Base-by-base conservation (phyloP, 2,797 vertebrate species). In the Hybognathus amarus region DNA sequence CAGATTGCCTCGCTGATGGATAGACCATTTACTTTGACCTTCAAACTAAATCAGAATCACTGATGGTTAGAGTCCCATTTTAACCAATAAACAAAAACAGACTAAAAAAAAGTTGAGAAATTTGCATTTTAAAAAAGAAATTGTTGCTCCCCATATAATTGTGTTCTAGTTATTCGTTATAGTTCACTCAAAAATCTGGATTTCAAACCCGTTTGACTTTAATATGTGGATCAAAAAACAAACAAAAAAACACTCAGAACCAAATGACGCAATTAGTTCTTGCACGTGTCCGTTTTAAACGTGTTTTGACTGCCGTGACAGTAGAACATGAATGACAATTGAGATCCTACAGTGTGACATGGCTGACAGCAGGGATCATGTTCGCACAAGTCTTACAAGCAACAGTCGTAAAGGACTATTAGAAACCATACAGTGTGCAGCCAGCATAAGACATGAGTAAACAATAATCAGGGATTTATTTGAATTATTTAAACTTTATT, bases 1-100 rank as follows among this genome's bases (percentile, higher is more conserved):
- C 86, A 67, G 78, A 82, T 85, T 76, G 82, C 33, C 76, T 80
- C 50, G 24, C 79, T 84, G 77, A 82, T 85, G 79, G 47, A 67
- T 13, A 64, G 68, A 42, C 70, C 52, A 75, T 67, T 52, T 24
- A 20, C 74, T 77, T 74, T 86, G 80, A 79, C 77, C 40, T 83
- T 22, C 61, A 85, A 50, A 86, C 82, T 59, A 66, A 64, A 64
- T 71, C 79, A 36, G 42, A 73, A 64, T 81, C 69, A 20, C 22
- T 73, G 69, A 81, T 64, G 54, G 13, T 17, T 17, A 71, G 40
- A 64, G 12, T 64, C 30, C n/a, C 61, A 22, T 50, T 27, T 38
- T 38, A 17, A 73, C n/a, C 6, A 24, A 36, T 38, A 50, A 74
- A 74, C 56, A 64, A 74, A 64, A 74, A 74, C 56, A 80, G 33